Conservation (phyloP, 2,797 vertebrate species). For the Oophaga sylvatica region DNA sequence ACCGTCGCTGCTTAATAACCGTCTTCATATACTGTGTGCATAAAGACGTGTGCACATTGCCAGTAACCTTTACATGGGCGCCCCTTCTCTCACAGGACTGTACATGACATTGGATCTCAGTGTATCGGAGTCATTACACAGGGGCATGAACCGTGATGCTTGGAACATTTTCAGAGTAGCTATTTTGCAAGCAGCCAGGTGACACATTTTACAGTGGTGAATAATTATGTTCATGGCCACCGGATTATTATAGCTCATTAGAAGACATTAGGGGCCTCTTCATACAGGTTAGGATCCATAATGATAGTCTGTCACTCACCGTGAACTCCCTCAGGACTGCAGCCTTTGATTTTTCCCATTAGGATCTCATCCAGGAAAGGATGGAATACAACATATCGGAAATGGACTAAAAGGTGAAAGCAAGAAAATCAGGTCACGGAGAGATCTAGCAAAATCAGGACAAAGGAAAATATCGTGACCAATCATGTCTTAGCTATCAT, state of each 20-base stretch:
- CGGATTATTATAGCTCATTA: neutral
- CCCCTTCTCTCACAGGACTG: no score
- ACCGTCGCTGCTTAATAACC: no score
- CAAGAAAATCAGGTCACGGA: neutral
- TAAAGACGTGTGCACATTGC: no score
- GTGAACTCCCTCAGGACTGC: conserved; percentile 93
- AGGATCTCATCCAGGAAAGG: conserved; percentile 97
- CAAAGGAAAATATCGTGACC: neutral
- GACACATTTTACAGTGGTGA: no score
- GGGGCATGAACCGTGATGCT: no score
- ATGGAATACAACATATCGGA: conserved; percentile 94
- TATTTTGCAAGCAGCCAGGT: no score
- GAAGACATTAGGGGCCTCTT: neutral
- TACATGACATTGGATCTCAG: no score
- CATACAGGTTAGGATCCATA: neutral
- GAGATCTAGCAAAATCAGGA: neutral
- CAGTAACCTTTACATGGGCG: no score
- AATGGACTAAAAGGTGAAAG: conserved; percentile 81
- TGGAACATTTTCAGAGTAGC: no score
- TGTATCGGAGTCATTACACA: no score
- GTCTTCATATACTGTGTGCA: no score
- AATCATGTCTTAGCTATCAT: neutral
- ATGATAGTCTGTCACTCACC: conserved; percentile 74
- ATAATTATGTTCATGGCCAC: neutral
- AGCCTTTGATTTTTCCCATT: conserved; percentile 94